Percentiles rank a stretch among this genome's conserved stretches.
Evolutionary conservation across 2,113 vertebrate genomes (phyloP).

Genomic region (Xenopus laevis): DNA sequence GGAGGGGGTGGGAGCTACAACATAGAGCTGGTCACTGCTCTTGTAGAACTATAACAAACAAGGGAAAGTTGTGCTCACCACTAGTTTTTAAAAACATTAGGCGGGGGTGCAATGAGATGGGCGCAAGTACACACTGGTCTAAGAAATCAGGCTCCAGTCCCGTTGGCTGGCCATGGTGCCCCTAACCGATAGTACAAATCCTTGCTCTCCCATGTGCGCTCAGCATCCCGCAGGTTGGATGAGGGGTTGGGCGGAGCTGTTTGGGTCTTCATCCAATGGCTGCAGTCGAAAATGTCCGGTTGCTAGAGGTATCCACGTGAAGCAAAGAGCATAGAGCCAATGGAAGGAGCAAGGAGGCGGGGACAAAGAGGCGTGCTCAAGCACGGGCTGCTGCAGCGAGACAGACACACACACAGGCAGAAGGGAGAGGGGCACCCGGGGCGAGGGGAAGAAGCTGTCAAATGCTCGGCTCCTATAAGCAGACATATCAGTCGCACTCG

Average conservation of each 20-base stretch:
- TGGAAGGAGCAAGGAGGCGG: conserved; percentile 69
- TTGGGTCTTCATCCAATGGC: conserved; percentile 58
- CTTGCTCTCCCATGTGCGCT: conserved; percentile 39
- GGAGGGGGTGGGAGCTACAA: no score
- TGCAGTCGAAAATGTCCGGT: conserved; percentile 56
- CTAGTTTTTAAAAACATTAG: no score
- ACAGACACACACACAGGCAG: conserved; percentile 50
- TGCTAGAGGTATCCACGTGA: conserved; percentile 79
- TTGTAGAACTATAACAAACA: no score
- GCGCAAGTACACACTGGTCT: no score
- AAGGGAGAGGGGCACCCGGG: conserved; percentile 75
- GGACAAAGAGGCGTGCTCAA: conserved; percentile 74
- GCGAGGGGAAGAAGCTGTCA: conserved; percentile 84
- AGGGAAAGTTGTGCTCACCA: no score
- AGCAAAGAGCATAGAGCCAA: conserved; percentile 75
- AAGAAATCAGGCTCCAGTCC: no score
- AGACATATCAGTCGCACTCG: no score
- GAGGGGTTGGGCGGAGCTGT: conserved; percentile 18
- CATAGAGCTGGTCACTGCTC: no score
- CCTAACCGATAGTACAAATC: no score
- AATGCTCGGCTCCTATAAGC: no score
- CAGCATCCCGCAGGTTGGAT: conserved; percentile 38
- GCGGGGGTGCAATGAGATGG: no score
- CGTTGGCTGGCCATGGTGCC: no score
- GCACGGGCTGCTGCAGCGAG: conserved; percentile 77